phyloP scores from a whole-genome alignment of 2,113 vertebrate species.

The Centropus unirufus region DNA sequence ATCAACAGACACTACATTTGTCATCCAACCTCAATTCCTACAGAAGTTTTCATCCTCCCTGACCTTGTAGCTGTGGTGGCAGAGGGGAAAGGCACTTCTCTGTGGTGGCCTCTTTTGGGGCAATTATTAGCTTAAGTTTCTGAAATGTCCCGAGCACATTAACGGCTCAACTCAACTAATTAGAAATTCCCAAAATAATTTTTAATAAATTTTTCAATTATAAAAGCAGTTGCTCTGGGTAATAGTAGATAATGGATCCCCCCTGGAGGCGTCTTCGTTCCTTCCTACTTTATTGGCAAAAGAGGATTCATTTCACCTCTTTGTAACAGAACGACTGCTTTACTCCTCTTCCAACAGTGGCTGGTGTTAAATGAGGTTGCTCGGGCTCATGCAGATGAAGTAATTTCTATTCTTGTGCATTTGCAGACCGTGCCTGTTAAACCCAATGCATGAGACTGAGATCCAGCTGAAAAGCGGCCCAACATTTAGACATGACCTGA shows the following conservation, averaged over 20 bases:
- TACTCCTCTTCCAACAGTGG: not conserved
- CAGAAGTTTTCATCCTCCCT: not conserved
- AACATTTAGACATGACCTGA: fast-evolving
- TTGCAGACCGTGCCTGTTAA: not conserved
- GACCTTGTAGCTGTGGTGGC: not conserved
- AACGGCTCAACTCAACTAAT: conserved; percentile 32
- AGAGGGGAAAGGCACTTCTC: not conserved
- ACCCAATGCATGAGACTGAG: not conserved
- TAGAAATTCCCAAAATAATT: conserved; percentile 60
- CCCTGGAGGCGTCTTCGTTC: not conserved
- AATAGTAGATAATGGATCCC: not conserved
- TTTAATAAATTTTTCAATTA: conserved; percentile 58
- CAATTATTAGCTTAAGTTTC: not conserved
- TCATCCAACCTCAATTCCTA: not conserved
- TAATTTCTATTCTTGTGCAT: conserved; percentile 9
- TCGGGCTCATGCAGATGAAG: not conserved
- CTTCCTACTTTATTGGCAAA: not conserved
- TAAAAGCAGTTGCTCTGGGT: not conserved
- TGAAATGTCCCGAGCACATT: not conserved
- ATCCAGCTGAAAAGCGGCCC: not conserved
- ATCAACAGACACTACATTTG: not conserved
- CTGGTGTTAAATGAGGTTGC: not conserved
- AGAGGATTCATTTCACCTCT: conserved; percentile 36
- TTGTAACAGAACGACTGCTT: not conserved
- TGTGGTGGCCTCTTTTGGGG: not conserved